Evolutionary conservation across 2,888 invertebrate species (phyloP).

Genomic region (Actias luna): DNA sequence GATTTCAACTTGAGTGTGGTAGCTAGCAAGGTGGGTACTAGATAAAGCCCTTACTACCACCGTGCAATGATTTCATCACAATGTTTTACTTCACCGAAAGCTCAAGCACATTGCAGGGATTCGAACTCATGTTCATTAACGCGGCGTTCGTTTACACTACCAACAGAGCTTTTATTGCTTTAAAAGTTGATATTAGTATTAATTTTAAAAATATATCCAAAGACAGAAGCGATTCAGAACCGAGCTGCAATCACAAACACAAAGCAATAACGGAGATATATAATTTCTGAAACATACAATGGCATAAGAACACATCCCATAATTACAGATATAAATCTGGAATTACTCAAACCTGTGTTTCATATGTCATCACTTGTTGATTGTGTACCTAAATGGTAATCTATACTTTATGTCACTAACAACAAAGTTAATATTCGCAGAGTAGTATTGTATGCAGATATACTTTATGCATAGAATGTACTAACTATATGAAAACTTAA

Average conservation of each 20-base stretch:
- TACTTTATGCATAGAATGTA: neutral
- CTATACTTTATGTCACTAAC: conserved; percentile 16
- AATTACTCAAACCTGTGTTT: conserved; percentile 25
- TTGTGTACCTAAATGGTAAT: conserved; percentile 3
- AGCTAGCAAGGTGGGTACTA: too few species aligned
- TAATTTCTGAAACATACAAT: conserved; percentile 22
- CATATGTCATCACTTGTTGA: neutral
- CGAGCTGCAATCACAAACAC: neutral
- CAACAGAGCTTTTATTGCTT: too few species aligned
- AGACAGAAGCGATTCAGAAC: neutral
- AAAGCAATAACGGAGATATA: conserved; percentile 11
- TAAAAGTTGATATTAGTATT: too few species aligned
- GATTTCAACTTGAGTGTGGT: too few species aligned
- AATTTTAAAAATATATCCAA: neutral
- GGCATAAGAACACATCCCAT: conserved; percentile 17
- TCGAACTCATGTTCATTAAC: too few species aligned
- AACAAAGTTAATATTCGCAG: conserved; percentile 21
- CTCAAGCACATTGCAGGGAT: too few species aligned
- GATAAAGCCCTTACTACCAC: too few species aligned
- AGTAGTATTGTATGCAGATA: neutral
- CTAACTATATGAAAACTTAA: neutral
- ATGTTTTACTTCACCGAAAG: too few species aligned
- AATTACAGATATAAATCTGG: conserved; percentile 25
- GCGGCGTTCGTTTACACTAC: too few species aligned
- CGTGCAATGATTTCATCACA: too few species aligned